Evolutionary conservation across 2,888 invertebrate genomes (phyloP).

Genomic region (Phortica okadai): DNA sequence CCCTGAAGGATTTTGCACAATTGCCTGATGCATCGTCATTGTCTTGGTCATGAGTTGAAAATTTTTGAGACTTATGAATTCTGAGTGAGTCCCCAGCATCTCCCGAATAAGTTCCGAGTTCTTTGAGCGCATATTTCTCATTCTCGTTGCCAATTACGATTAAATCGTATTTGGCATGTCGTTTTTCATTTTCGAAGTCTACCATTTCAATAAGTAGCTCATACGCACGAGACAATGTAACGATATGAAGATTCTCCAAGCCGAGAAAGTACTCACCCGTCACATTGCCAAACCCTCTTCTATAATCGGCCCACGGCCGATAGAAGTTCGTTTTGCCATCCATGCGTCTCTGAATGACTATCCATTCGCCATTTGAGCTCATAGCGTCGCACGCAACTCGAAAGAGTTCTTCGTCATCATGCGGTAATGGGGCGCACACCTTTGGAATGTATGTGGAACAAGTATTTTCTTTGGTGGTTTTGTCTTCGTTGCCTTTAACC

Average conservation of each 20-base stretch:
- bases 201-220: conserved; percentile 11
- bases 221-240: background rate
- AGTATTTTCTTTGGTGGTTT: too few relatives aligned
- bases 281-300: background rate
- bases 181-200: background rate
- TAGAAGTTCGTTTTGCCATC: background rate
- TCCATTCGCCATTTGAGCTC: background rate
- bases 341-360: background rate
- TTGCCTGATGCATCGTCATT: background rate
- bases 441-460: too few relatives aligned
- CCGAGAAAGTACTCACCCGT: conserved; percentile 13
- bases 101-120: background rate
- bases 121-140: background rate
- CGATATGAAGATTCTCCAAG: background rate
- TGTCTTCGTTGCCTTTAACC: too few relatives aligned
- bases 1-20: background rate
- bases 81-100: background rate
- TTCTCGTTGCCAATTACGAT: background rate
- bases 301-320: background rate
- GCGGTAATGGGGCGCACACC: too few relatives aligned
- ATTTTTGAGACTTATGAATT: background rate
- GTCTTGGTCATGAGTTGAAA: background rate
- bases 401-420: too few relatives aligned
- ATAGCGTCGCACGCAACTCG: background rate
- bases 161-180: conserved; percentile 11